Conservation (phyloP, 2,797 vertebrate species). For the Micropoecilia bifurca region DNA sequence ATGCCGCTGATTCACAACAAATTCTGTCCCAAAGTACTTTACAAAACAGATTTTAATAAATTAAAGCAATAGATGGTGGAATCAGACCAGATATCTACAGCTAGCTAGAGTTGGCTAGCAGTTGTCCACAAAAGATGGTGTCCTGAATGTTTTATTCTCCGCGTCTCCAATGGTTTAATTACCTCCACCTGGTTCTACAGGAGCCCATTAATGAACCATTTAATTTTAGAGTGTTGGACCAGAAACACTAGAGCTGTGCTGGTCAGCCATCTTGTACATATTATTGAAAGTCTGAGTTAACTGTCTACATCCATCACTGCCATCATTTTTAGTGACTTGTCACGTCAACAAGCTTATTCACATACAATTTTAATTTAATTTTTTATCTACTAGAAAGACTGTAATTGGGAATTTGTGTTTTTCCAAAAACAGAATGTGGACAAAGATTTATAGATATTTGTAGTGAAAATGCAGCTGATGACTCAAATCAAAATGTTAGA, state of each 20-base stretch:
- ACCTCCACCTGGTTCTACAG: neutral
- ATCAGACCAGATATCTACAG: neutral
- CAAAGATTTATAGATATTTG: no score
- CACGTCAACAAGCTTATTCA: no score
- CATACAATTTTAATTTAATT: no score
- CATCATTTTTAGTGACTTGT: no score
- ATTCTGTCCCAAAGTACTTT: neutral
- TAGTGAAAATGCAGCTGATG: no score
- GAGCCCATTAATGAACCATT: neutral
- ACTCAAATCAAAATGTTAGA: no score
- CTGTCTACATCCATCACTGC: no score
- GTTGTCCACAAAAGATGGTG: neutral
- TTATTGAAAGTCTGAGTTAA: neutral
- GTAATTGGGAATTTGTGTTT: no score
- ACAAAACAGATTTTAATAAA: neutral
- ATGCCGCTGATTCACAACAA: neutral
- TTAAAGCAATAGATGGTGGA: neutral
- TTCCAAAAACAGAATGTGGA: no score
- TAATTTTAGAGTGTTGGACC: neutral
- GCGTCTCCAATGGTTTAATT: neutral
- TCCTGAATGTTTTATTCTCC: neutral
- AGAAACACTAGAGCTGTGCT: neutral
- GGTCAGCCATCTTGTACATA: neutral
- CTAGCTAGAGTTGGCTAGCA: neutral
- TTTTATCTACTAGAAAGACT: no score